phyloP scores from a whole-genome alignment of 2,113 vertebrate genomes.

The Noctilio leporinus region DNA sequence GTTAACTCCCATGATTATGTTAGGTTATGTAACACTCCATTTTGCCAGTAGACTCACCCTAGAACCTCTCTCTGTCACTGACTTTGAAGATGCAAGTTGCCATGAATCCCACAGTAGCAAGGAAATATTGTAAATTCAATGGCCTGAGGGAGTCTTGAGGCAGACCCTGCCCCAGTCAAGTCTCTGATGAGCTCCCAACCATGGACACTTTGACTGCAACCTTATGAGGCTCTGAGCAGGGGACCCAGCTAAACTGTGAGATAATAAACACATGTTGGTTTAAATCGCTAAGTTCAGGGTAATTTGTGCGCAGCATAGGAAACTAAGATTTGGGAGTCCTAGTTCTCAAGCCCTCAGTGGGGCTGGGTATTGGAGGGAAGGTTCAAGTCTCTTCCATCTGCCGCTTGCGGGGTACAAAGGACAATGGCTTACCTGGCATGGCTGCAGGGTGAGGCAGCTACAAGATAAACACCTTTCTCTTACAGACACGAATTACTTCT shows the following conservation, averaged over 20 bases:
- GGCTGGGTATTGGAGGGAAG: background rate
- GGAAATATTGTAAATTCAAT: background rate
- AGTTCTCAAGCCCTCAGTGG: background rate
- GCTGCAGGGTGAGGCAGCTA: background rate
- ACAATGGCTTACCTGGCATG: background rate
- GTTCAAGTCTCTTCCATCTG: background rate
- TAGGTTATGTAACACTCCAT: background rate
- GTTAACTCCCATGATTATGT: background rate
- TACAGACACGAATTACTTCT: background rate
- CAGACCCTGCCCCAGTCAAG: background rate
- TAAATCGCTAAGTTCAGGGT: background rate
- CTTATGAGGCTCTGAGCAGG: background rate
- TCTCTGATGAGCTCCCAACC: background rate
- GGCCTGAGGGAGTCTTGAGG: background rate
- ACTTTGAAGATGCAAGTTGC: background rate
- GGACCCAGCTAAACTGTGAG: background rate
- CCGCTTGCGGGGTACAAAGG: no score
- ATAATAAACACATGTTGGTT: background rate
- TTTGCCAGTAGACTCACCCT: background rate
- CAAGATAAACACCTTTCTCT: background rate
- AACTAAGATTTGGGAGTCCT: background rate
- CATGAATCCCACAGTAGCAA: background rate
- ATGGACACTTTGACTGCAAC: background rate
- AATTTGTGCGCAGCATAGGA: background rate
- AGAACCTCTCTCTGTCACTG: background rate